Percentiles rank a stretch among this genome's conserved stretches.
Evolutionary conservation across 2,888 invertebrate genomes (phyloP).

Genomic region (Plagiodera versicolora): DNA sequence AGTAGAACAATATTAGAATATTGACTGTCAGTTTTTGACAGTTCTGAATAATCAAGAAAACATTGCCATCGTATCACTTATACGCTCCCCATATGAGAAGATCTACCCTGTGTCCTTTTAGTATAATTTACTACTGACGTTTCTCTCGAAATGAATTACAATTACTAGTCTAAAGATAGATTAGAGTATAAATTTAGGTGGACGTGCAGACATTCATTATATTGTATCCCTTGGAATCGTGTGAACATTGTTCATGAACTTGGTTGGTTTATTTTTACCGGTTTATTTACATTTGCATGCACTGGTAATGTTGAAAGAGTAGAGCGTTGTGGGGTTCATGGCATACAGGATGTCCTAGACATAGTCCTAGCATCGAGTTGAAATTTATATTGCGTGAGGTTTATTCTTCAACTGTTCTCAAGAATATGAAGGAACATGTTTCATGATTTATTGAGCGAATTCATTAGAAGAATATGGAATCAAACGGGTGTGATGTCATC

Average conservation of each 20-base stretch:
- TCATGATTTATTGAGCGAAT: too few relatives aligned
- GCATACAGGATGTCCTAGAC: not conserved
- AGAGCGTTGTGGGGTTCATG: not conserved
- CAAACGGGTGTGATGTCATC: too few relatives aligned
- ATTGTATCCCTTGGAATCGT: conserved; percentile 1
- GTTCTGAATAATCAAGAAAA: too few relatives aligned
- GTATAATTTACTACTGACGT: not conserved
- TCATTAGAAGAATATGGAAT: too few relatives aligned
- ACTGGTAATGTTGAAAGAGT: not conserved
- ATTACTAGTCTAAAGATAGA: conserved; percentile 13
- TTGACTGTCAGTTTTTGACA: too few relatives aligned
- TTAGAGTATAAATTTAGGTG: conserved; percentile 5
- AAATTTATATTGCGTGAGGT: too few relatives aligned
- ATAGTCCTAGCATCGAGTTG: too few relatives aligned
- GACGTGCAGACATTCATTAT: not conserved
- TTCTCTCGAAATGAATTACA: conserved; percentile 8
- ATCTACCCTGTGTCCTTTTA: not conserved
- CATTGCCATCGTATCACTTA: too few relatives aligned
- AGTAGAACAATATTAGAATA: too few relatives aligned
- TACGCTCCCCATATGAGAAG: not conserved
- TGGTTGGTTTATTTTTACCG: not conserved
- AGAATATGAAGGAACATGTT: too few relatives aligned
- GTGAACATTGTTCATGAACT: conserved; percentile 2
- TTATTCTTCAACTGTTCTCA: too few relatives aligned
- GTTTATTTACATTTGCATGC: not conserved